Conservation (phyloP, 2,113 vertebrate species). For the Typhlomys cinereus region DNA sequence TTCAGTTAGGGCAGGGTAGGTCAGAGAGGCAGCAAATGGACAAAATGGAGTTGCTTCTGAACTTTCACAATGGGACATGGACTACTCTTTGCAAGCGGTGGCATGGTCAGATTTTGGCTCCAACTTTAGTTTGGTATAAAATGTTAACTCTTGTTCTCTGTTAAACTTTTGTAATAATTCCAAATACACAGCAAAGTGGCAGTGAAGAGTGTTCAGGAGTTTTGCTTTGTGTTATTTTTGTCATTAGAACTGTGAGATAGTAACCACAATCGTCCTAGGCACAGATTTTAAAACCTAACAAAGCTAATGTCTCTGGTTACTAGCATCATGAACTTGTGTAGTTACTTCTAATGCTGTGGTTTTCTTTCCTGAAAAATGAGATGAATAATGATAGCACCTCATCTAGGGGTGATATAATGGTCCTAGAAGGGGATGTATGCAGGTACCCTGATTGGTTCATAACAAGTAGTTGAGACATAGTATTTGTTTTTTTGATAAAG, state of each 20-base stretch:
- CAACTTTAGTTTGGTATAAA: not conserved
- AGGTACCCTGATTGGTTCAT: not conserved
- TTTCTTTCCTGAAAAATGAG: slow-evolving; percentile 11
- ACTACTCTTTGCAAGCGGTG: not conserved
- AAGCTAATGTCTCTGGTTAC: not conserved
- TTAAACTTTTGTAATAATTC: not conserved
- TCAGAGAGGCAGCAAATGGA: too few relatives aligned
- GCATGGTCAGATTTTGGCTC: not conserved
- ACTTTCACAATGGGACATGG: not conserved
- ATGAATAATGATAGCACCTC: not conserved
- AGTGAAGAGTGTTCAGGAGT: not conserved
- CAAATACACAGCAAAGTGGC: not conserved
- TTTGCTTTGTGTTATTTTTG: not conserved
- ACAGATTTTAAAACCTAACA: not conserved
- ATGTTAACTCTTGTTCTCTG: not conserved
- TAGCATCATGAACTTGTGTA: not conserved
- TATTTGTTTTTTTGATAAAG: not conserved
- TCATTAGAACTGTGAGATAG: too few relatives aligned
- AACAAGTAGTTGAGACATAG: not conserved
- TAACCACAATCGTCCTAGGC: not conserved
- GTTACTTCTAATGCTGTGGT: not conserved
- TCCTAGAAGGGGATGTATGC: not conserved
- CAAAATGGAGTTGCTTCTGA: too few relatives aligned
- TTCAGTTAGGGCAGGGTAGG: too few relatives aligned
- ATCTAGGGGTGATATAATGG: not conserved